phyloP scores from a whole-genome alignment of 2,888 invertebrate genomes.

The Leucophenga montana region DNA sequence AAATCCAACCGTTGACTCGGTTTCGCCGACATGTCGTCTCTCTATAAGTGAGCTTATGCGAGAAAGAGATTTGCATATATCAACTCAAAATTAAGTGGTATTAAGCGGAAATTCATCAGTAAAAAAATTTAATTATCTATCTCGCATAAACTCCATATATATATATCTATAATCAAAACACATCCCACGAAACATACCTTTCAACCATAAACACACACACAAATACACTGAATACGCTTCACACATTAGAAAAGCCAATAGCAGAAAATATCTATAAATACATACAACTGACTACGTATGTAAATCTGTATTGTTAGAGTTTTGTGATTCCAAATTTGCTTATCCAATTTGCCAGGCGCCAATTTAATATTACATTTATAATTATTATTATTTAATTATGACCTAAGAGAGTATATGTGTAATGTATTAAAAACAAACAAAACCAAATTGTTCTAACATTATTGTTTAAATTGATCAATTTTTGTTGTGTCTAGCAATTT shows the following conservation, averaged over 20 bases:
- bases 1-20: neutral
- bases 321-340: constrained; percentile 58
- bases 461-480: neutral
- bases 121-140: too few species aligned
- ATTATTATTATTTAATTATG: constrained; percentile 7
- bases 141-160: too few species aligned
- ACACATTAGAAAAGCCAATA: neutral
- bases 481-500: constrained; percentile 7
- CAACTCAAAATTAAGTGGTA: too few species aligned
- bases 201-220: neutral
- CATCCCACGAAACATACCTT: neutral
- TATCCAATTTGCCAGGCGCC: constrained; percentile 6
- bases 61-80: too few species aligned
- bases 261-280: neutral
- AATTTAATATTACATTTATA: constrained; percentile 8
- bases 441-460: constrained; percentile 14
- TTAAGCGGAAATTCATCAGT: too few species aligned
- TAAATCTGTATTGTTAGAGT: constrained; percentile 38
- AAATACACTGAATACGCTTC: neutral
- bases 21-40: too few species aligned
- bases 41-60: too few species aligned
- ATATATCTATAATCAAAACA: neutral
- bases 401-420: neutral
- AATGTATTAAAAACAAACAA: constrained; percentile 11
- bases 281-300: constrained; percentile 12